A percentile compares a stretch with the other conserved stretches of the same genome.
phyloP scores from a whole-genome alignment of 1,140 invertebrate species.

The Drosophila dunni region DNA sequence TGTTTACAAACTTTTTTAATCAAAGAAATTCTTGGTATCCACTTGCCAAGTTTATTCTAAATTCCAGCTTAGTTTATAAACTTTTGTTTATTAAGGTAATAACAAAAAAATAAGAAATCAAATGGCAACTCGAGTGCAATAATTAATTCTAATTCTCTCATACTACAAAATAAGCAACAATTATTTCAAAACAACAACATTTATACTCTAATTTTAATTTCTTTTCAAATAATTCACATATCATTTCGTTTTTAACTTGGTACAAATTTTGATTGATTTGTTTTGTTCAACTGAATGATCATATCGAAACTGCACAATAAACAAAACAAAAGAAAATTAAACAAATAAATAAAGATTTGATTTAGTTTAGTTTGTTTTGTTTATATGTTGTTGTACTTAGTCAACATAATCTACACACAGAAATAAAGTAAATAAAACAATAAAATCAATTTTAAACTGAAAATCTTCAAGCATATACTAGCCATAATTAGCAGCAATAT shows the following conservation, averaged over 20 bases:
- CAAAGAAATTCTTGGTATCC: not conserved
- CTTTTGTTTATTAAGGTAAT: not conserved
- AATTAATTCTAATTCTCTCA: slow-evolving; percentile 67
- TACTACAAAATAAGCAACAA: slow-evolving; percentile 47
- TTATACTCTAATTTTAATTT: not conserved
- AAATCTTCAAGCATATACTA: slow-evolving; percentile 26
- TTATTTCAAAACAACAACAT: slow-evolving; percentile 9
- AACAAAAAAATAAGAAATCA: slow-evolving; percentile 59
- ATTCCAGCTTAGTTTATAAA: not conserved
- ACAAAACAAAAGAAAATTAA: slow-evolving; percentile 33
- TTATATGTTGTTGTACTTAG: slow-evolving; percentile 68
- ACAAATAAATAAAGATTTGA: not conserved
- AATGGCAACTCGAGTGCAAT: slow-evolving; percentile 75
- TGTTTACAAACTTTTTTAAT: not conserved
- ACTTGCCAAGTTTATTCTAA: not conserved
- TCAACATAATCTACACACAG: slow-evolving; percentile 43
- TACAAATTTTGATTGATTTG: slow-evolving; percentile 48
- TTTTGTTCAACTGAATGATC: slow-evolving; percentile 63
- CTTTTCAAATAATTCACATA: slow-evolving; percentile 44
- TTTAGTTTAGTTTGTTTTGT: slow-evolving; percentile 29
- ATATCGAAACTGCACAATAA: slow-evolving; percentile 75
- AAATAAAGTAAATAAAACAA: slow-evolving; percentile 48
- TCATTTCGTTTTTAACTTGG: slow-evolving; percentile 54
- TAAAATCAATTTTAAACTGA: slow-evolving; percentile 19
- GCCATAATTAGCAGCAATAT: slow-evolving; percentile 28